Evolutionary conservation across 2,888 invertebrate genomes (phyloP).

Genomic region (Latheticus oryzae): DNA sequence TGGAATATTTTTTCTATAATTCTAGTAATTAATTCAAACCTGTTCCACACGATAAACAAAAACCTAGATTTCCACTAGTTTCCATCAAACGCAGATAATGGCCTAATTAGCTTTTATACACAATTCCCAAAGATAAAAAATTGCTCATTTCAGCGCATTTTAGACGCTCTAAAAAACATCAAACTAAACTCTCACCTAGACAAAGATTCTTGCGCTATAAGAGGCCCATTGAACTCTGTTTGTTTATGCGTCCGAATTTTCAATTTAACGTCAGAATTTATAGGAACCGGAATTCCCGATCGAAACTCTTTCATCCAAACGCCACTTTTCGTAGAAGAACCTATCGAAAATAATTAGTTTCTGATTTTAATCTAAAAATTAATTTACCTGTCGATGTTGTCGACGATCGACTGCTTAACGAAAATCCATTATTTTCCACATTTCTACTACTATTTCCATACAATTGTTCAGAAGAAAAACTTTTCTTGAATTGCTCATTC

Average conservation of each 20-base stretch:
- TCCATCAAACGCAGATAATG: no score
- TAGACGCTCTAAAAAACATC: no score
- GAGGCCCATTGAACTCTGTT: slow-evolving; percentile 20
- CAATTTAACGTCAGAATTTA: slow-evolving; percentile 41
- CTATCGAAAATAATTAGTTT: slow-evolving; percentile 1
- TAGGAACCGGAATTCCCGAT: slow-evolving; percentile 63
- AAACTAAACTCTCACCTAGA: no score
- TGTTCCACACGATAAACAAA: no score
- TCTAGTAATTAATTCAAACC: no score
- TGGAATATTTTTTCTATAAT: no score
- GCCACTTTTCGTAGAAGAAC: slow-evolving; percentile 52
- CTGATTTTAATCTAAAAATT: not conserved
- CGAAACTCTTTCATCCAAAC: slow-evolving; percentile 56
- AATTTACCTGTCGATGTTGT: slow-evolving; percentile 56
- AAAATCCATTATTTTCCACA: slow-evolving; percentile 51
- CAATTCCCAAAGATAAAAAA: no score
- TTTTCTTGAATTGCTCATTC: slow-evolving; percentile 58
- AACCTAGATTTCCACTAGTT: no score
- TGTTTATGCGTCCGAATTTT: slow-evolving; percentile 28
- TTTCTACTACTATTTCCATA: slow-evolving; percentile 40
- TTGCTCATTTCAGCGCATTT: no score
- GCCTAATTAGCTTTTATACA: no score
- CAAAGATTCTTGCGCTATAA: slow-evolving; percentile 39
- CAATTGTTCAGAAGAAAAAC: slow-evolving; percentile 62
- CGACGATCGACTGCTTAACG: slow-evolving; percentile 55